These are phyloP conservation scores for Dromaius novaehollandiae DNA, from an alignment of 2,113 vertebrate genomes.

Conservation along the genomic window DNA sequence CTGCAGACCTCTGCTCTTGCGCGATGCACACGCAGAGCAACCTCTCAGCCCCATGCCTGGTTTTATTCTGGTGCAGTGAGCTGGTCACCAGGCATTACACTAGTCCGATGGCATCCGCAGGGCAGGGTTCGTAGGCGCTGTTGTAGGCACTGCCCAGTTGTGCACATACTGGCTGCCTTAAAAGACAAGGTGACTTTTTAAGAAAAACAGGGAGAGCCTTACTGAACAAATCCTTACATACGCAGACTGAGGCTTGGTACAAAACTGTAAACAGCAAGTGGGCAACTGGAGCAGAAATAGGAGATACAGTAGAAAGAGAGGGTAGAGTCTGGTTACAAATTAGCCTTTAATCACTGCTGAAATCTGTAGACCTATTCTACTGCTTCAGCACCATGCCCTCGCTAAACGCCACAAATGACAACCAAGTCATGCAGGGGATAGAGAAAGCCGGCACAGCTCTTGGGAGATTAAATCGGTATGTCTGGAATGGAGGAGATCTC, in stretches of 20 bases:
- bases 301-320: neutral
- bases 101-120: fast-evolving
- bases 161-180: neutral
- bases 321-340: neutral
- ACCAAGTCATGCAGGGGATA: neutral
- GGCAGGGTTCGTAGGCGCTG: neutral
- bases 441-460: neutral
- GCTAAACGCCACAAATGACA: fast-evolving
- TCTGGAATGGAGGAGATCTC: neutral
- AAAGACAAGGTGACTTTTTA: neutral
- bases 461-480: neutral
- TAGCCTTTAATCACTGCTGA: neutral
- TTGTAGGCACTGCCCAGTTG: too few relatives aligned
- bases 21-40: neutral
- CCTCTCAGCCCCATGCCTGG: too few relatives aligned
- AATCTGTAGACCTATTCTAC: fast-evolving
- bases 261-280: neutral
- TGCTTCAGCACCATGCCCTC: neutral
- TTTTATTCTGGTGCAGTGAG: neutral
- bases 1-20: fast-evolving
- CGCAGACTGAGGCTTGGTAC: too few relatives aligned
- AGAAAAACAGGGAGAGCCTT: neutral
- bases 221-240: neutral
- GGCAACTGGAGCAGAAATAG: neutral
- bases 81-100: neutral